Percentiles rank a stretch among this genome's conserved stretches.
These are phyloP conservation scores for Dioctria rufipes DNA, from an alignment of 2,888 invertebrate genomes.

Conservation along the genomic window DNA sequence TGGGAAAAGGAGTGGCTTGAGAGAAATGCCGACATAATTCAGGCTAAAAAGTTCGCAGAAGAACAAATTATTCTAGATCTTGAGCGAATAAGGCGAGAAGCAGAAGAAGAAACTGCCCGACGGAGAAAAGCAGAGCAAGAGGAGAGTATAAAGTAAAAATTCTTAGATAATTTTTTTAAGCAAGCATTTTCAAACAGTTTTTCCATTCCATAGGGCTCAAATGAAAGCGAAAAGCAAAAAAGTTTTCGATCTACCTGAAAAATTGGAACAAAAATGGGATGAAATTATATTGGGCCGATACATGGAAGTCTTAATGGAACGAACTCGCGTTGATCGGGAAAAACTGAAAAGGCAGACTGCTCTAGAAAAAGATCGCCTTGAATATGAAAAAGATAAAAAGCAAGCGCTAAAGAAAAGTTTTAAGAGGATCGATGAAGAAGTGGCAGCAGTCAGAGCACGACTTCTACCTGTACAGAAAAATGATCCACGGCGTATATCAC, in stretches of 20 bases:
- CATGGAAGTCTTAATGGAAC: constrained; percentile 68
- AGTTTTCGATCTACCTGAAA: constrained; percentile 62
- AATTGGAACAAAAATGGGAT: constrained; percentile 75
- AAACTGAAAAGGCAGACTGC: constrained; percentile 74
- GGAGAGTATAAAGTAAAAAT: constrained; percentile 58
- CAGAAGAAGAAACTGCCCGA: constrained; percentile 65
- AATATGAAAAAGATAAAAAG: constrained; percentile 70
- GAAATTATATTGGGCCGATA: constrained; percentile 78
- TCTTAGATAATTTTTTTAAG: constrained; percentile 28
- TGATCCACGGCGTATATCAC: constrained; percentile 64
- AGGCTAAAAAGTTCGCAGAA: constrained; percentile 68
- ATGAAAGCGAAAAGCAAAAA: constrained; percentile 61
- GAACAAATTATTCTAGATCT: constrained; percentile 74
- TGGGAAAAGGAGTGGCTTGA: constrained; percentile 78
- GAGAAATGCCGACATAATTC: constrained; percentile 68
- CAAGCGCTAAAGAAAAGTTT: constrained; percentile 63
- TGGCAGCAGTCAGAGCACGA: constrained; percentile 66
- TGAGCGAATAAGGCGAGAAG: constrained; percentile 67
- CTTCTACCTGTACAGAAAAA: constrained; percentile 72
- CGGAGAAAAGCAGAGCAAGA: constrained; percentile 58
- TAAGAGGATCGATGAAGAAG: constrained; percentile 65
- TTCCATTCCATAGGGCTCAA: constrained; percentile 50
- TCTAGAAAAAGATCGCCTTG: constrained; percentile 79
- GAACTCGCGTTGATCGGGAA: constrained; percentile 68
- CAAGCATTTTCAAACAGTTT: constrained; percentile 25